Percentiles rank a stretch among this genome's conserved stretches.
phyloP scores from a whole-genome alignment of 2,888 invertebrate species.

The Drosophila infuscata region DNA sequence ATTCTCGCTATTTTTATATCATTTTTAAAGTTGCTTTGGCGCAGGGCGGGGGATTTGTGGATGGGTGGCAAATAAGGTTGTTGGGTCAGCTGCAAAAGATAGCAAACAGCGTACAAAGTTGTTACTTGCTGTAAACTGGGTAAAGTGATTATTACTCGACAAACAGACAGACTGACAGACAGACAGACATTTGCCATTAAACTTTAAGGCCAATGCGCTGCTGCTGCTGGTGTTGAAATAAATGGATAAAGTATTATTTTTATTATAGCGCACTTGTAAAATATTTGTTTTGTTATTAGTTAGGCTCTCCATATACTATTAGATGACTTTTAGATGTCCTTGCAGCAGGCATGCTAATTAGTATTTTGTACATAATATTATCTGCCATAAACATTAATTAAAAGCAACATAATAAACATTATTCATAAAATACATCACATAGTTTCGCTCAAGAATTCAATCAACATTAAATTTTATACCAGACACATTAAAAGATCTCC shows the following conservation, averaged over 20 bases:
- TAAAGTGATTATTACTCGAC: constrained; percentile 25
- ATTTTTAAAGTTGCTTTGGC: constrained; percentile 13
- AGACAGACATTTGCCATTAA: constrained; percentile 13
- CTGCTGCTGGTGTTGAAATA: neutral
- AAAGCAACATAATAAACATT: constrained; percentile 2
- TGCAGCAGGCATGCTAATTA: neutral
- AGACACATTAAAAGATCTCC: constrained; percentile 6
- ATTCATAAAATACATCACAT: constrained; percentile 3
- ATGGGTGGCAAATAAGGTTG: constrained; percentile 35
- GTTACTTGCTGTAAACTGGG: constrained; percentile 23
- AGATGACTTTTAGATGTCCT: neutral
- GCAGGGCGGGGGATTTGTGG: neutral
- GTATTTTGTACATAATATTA: neutral
- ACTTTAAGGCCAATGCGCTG: constrained; percentile 1
- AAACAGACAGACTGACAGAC: neutral
- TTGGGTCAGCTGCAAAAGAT: constrained; percentile 34
- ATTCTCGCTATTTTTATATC: constrained; percentile 1
- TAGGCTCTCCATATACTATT: neutral
- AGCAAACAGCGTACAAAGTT: constrained; percentile 24
- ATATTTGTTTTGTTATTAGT: neutral
- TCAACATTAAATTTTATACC: constrained; percentile 11
- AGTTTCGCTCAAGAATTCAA: constrained; percentile 11
- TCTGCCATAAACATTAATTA: neutral
- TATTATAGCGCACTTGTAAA: neutral
- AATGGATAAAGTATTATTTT: neutral